A percentile compares a stretch with the other conserved stretches of the same genome.
Conservation (phyloP, 2,797 vertebrate genomes). For the Valencia hispanica region DNA sequence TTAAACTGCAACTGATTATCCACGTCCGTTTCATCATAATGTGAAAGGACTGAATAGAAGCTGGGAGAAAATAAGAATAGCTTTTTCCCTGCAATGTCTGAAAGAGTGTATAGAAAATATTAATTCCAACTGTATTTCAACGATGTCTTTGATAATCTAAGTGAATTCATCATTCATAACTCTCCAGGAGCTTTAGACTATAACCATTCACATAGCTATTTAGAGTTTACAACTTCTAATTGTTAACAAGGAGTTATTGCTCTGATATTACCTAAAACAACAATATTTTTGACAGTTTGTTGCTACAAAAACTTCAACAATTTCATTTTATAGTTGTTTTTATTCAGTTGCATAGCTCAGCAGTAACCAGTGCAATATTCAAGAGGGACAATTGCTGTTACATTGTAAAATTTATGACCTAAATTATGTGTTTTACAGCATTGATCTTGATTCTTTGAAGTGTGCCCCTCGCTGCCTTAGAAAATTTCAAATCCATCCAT, state of each 20-base stretch:
- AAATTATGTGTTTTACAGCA: not conserved
- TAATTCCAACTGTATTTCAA: constrained; percentile 24
- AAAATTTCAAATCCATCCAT: not conserved
- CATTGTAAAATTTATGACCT: not conserved
- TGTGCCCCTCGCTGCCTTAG: not conserved
- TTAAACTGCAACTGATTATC: constrained; percentile 16
- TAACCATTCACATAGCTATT: not conserved
- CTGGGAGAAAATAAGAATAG: not conserved
- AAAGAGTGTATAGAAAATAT: constrained; percentile 6
- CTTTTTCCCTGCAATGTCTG: constrained; percentile 10
- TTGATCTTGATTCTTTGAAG: not conserved
- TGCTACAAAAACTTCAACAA: not conserved
- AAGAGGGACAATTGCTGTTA: not conserved
- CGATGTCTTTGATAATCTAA: constrained; percentile 4
- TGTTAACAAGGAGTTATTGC: not conserved
- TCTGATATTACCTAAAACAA: not conserved
- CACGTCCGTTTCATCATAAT: constrained; percentile 12
- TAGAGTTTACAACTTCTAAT: not conserved
- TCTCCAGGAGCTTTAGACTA: not conserved
- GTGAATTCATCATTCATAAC: not conserved
- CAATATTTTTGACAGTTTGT: not conserved
- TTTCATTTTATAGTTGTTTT: not conserved
- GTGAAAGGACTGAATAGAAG: constrained; percentile 11
- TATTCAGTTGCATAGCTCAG: not conserved
- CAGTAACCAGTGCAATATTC: not conserved